Conservation (phyloP, 2,888 invertebrate species). For the Atethmia centrago region DNA sequence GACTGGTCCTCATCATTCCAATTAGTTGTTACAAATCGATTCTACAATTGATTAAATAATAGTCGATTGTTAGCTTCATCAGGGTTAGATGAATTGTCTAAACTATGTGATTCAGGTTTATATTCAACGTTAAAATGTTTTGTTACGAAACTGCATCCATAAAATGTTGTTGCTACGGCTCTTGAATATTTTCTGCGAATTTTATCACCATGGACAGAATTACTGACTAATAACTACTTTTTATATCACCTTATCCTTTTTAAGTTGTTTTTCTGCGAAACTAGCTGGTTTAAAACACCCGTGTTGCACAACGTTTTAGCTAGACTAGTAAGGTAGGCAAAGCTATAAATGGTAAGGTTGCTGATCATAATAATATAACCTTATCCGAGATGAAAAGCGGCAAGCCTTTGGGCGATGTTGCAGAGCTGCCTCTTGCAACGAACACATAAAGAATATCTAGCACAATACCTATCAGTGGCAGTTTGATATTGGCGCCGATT, state of each 20-base stretch:
- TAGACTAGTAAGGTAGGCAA: not conserved
- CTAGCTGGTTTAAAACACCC: not conserved
- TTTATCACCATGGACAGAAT: constrained; percentile 9
- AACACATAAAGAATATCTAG: constrained; percentile 20
- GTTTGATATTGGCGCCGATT: too few relatives aligned
- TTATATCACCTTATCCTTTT: constrained; percentile 5
- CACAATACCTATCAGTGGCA: constrained; percentile 38
- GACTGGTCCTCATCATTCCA: constrained; percentile 57
- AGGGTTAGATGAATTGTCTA: constrained; percentile 52
- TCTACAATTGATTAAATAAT: constrained; percentile 69
- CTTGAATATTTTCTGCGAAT: constrained; percentile 14
- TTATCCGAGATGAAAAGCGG: constrained; percentile 30
- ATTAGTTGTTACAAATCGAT: constrained; percentile 72
- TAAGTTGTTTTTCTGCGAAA: not conserved
- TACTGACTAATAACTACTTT: constrained; percentile 10
- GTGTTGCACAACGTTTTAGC: not conserved
- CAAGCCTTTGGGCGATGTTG: constrained; percentile 14
- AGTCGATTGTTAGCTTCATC: constrained; percentile 56
- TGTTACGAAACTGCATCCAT: constrained; percentile 48
- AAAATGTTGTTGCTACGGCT: constrained; percentile 8
- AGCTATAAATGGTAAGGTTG: constrained; percentile 2
- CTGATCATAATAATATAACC: constrained; percentile 8
- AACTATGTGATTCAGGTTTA: constrained; percentile 54
- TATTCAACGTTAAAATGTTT: constrained; percentile 45
- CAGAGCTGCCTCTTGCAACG: not conserved